Percentiles rank a stretch among this genome's conserved stretches.
phyloP scores from a whole-genome alignment of 2,888 invertebrate species.

The Argyresthia goedartella region DNA sequence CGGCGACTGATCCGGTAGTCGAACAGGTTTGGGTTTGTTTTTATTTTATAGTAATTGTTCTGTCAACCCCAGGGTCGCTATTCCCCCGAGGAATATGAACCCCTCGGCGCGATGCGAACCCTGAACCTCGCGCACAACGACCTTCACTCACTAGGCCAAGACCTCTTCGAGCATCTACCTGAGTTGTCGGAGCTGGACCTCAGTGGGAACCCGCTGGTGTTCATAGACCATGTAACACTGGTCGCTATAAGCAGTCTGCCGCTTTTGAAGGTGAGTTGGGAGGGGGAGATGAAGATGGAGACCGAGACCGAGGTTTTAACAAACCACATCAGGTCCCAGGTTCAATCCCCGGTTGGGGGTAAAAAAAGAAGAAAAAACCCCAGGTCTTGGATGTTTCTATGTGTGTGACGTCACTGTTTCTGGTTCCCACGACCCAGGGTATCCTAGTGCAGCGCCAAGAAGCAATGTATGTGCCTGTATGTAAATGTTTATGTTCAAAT shows the following conservation, averaged over 20 bases:
- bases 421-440: too few relatives aligned
- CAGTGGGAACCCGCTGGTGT: constrained; percentile 79
- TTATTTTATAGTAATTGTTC: not conserved
- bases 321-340: not conserved
- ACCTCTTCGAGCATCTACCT: constrained; percentile 82
- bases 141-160: constrained; percentile 76
- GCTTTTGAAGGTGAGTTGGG: constrained; percentile 70
- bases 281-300: not conserved
- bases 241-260: constrained; percentile 76
- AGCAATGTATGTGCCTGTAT: too few relatives aligned
- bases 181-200: constrained; percentile 77
- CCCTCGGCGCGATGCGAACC: constrained; percentile 67
- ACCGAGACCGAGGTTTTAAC: not conserved
- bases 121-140: constrained; percentile 79
- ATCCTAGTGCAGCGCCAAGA: too few relatives aligned
- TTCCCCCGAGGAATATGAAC: constrained; percentile 69
- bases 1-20: not conserved
- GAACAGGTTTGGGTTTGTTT: not conserved
- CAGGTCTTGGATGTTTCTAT: too few relatives aligned
- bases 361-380: too few relatives aligned
- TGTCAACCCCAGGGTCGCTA: constrained; percentile 63
- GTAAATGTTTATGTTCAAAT: not conserved
- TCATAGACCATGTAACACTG: constrained; percentile 73
- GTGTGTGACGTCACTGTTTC: too few relatives aligned
- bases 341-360: too few relatives aligned